Conservation (phyloP, 2,888 invertebrate genomes). For the Drosophila helvetica region DNA sequence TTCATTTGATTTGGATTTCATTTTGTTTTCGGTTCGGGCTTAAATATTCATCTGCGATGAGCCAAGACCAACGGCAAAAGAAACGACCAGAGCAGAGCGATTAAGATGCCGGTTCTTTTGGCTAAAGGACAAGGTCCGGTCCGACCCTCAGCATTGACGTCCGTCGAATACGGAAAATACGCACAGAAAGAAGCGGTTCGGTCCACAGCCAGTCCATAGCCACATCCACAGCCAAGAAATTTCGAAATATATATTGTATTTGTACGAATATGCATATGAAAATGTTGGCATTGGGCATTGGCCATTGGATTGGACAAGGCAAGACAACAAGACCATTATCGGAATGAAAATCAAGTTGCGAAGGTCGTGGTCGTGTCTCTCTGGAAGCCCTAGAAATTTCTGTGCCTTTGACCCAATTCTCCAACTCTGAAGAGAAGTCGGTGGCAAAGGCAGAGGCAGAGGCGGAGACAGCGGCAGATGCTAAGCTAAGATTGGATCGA, state of each 20-base stretch:
- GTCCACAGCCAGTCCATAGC: conserved; percentile 4
- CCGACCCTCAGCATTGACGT: conserved; percentile 59
- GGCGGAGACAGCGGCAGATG: no score
- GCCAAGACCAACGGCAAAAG: conserved; percentile 7
- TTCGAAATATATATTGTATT: conserved; percentile 25
- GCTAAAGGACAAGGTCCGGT: conserved; percentile 73
- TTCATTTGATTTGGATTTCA: conserved; percentile 37
- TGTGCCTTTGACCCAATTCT: conserved; percentile 29
- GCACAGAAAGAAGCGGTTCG: conserved; percentile 5
- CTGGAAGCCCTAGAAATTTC: conserved; percentile 43
- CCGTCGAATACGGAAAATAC: conserved; percentile 49
- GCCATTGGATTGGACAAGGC: not conserved
- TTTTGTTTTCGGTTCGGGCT: conserved; percentile 1
- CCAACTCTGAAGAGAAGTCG: not conserved
- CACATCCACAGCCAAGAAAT: conserved; percentile 37
- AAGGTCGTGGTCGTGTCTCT: conserved; percentile 14
- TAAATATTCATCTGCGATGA: conserved; percentile 34
- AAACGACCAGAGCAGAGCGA: conserved; percentile 21
- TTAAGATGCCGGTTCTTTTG: conserved; percentile 54
- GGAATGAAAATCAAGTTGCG: not conserved
- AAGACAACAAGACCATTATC: not conserved
- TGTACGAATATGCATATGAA: conserved; percentile 47
- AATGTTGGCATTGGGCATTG: conserved; percentile 39
- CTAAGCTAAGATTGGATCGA: not conserved
- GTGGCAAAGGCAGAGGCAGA: no score